A percentile compares a stretch with the other conserved stretches of the same genome.
Evolutionary conservation across 1,140 invertebrate species (phyloP).

Genomic region (Cecropterus lyciades): DNA sequence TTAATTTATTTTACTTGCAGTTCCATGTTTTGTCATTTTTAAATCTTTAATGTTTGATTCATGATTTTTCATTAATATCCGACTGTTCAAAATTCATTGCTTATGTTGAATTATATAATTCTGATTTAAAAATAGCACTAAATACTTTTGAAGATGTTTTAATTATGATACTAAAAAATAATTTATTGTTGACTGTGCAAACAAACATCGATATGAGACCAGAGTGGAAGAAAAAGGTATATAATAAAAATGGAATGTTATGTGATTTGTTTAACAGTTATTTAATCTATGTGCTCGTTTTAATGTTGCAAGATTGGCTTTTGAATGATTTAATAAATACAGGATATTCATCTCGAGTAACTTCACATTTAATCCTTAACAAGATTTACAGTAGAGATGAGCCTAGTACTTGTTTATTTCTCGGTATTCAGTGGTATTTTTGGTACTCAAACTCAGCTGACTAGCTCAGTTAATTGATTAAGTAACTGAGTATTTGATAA

Average conservation of each 20-base stretch:
- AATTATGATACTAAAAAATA: conserved; percentile 41
- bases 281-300: conserved; percentile 8
- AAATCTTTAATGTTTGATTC: too few species aligned
- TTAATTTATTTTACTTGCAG: too few species aligned
- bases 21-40: too few species aligned
- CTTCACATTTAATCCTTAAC: too few species aligned
- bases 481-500: too few species aligned
- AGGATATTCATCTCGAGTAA: background rate
- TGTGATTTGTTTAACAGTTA: conserved; percentile 22
- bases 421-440: too few species aligned
- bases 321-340: background rate
- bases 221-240: conserved; percentile 82
- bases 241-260: conserved; percentile 27
- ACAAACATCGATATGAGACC: conserved; percentile 80
- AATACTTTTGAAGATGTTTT: conserved; percentile 18
- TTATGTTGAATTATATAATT: conserved; percentile 3
- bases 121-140: background rate
- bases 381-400: too few species aligned
- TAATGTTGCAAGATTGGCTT: conserved; percentile 16
- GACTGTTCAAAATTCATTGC: background rate
- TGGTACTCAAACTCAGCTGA: too few species aligned
- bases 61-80: too few species aligned
- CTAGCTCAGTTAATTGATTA: too few species aligned
- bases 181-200: conserved; percentile 77
- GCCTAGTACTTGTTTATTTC: too few species aligned